Evolutionary conservation across 2,888 invertebrate species (phyloP).

Genomic region (Parapristionchus giblindavisi): DNA sequence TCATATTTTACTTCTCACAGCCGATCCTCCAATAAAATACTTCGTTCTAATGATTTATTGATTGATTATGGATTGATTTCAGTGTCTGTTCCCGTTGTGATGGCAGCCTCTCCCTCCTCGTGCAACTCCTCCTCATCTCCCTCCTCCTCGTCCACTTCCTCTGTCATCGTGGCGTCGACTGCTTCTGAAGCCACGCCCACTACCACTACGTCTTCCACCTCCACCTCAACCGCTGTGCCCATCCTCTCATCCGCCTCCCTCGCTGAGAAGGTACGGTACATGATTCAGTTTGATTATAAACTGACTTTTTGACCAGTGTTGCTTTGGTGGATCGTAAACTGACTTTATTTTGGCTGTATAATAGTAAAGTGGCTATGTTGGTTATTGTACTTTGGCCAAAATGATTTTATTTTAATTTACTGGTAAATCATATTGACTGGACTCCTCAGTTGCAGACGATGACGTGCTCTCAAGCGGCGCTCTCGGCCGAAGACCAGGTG

Average conservation of each 20-base stretch:
- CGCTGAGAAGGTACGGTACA: slow-evolving; percentile 25
- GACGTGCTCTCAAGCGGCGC: slow-evolving; percentile 57
- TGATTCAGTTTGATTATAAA: neutral
- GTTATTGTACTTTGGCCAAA: neutral
- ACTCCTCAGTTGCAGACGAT: slow-evolving; percentile 28
- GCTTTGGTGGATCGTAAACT: too few relatives aligned
- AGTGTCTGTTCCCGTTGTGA: slow-evolving; percentile 45
- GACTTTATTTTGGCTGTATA: too few relatives aligned
- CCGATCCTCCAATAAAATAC: too few relatives aligned
- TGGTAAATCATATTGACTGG: neutral
- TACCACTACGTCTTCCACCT: too few relatives aligned
- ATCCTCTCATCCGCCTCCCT: neutral
- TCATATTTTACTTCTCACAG: too few relatives aligned
- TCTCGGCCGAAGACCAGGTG: slow-evolving; percentile 52
- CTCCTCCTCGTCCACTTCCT: slow-evolving; percentile 10
- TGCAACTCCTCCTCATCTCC: slow-evolving; percentile 28
- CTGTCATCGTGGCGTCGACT: neutral
- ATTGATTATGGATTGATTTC: too few relatives aligned
- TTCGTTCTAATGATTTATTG: too few relatives aligned
- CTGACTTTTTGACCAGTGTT: neutral
- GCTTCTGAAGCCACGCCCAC: too few relatives aligned
- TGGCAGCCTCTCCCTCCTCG: slow-evolving; percentile 36
- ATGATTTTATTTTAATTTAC: neutral
- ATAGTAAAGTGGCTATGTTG: too few relatives aligned
- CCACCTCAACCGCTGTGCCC: neutral